Evolutionary conservation across 2,113 vertebrate genomes (phyloP).

Genomic region (Scomber japonicus): DNA sequence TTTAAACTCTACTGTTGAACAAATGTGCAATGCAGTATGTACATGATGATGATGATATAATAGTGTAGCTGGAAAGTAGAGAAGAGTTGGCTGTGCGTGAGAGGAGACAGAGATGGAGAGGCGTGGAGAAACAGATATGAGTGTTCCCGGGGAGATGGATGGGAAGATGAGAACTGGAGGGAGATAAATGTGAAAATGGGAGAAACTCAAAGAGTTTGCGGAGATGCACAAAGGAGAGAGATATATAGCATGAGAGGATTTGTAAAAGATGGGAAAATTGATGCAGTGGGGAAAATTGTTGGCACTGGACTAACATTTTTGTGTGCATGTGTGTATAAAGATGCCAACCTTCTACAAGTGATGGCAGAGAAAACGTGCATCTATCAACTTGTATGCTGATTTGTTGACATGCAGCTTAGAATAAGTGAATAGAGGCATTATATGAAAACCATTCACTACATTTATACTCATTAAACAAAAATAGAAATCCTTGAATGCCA

Average conservation of each 20-base stretch:
- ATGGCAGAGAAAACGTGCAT: conserved; percentile 32
- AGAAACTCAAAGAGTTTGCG: conserved; percentile 7
- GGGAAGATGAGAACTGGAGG: conserved; percentile 16
- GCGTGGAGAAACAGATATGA: conserved; percentile 47
- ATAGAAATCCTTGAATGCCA: background rate
- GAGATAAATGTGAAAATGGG: conserved; percentile 11
- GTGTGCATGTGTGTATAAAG: background rate
- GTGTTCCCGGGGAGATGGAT: conserved; percentile 17
- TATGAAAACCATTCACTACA: conserved; percentile 17
- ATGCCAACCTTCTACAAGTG: conserved; percentile 2
- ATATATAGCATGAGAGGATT: conserved; percentile 12
- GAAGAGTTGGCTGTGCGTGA: conserved; percentile 32
- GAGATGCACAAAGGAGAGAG: conserved; percentile 5
- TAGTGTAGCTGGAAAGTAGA: conserved; percentile 45
- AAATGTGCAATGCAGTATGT: conserved; percentile 45
- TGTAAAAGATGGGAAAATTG: background rate
- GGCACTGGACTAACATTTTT: background rate
- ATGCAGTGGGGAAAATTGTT: conserved; percentile 10
- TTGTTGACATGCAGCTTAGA: conserved; percentile 33
- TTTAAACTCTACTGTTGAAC: conserved; percentile 63
- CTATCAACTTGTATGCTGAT: conserved; percentile 36
- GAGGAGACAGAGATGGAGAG: conserved; percentile 25
- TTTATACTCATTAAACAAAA: conserved; percentile 7
- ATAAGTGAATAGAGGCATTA: background rate
- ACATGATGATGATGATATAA: conserved; percentile 68